Percentiles rank a stretch among this genome's conserved stretches.
phyloP scores from a whole-genome alignment of 2,888 invertebrate genomes.

The Caenorhabditis becei region DNA sequence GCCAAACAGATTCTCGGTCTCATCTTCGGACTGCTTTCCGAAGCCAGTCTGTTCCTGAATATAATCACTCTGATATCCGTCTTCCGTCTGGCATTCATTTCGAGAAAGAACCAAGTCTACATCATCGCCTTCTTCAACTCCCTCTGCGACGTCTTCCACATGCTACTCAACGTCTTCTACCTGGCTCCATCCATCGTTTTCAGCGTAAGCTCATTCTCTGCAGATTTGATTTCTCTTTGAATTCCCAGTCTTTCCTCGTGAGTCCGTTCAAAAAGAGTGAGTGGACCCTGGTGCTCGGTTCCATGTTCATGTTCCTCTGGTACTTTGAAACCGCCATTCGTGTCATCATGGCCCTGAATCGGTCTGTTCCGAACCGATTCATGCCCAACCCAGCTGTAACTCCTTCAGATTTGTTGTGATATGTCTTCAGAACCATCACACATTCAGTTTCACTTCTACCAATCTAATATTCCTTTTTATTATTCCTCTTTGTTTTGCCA shows the following conservation, averaged over 20 bases:
- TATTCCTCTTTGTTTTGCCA: slow-evolving; percentile 47
- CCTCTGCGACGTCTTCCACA: slow-evolving; percentile 53
- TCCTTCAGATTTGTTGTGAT: slow-evolving; percentile 62
- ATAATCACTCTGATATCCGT: slow-evolving; percentile 47
- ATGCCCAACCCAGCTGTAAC: too few species aligned
- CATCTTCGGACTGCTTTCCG: slow-evolving; percentile 35
- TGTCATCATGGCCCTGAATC: slow-evolving; percentile 60
- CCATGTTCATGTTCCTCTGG: slow-evolving; percentile 62
- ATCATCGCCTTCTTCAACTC: slow-evolving; percentile 61
- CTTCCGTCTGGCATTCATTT: slow-evolving; percentile 32
- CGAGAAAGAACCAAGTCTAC: slow-evolving; percentile 57
- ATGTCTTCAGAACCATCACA: slow-evolving; percentile 35
- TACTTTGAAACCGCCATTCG: slow-evolving; percentile 61
- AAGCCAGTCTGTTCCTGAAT: slow-evolving; percentile 31
- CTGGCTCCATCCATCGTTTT: slow-evolving; percentile 54
- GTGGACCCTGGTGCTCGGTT: slow-evolving; percentile 42
- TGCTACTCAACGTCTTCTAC: slow-evolving; percentile 51
- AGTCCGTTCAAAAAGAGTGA: slow-evolving; percentile 10
- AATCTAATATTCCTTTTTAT: slow-evolving; percentile 32
- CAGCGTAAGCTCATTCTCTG: slow-evolving; percentile 47
- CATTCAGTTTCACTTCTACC: slow-evolving; percentile 42
- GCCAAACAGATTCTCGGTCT: slow-evolving; percentile 37
- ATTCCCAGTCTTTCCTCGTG: slow-evolving; percentile 29
- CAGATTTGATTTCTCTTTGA: too few species aligned
- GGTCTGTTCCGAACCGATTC: slow-evolving; percentile 13